Conservation (phyloP, 2,797 vertebrate genomes). For the Poeciliopsis gracilis region DNA sequence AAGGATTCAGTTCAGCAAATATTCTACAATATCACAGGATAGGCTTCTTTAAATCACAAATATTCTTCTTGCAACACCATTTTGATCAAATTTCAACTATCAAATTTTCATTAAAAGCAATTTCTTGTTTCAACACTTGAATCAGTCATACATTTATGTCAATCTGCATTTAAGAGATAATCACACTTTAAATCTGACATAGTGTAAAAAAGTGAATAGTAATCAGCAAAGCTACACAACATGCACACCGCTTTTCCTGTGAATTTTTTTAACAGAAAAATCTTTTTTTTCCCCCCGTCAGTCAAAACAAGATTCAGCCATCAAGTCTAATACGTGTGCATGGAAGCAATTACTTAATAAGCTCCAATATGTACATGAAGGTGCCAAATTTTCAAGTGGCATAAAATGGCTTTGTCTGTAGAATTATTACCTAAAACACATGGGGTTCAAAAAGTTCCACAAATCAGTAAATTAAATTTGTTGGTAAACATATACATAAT, state of each 20-base stretch:
- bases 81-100: neutral
- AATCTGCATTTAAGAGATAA: neutral
- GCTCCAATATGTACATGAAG: neutral
- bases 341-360: neutral
- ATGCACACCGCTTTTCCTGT: neutral
- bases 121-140: neutral
- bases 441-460: neutral
- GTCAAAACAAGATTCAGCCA: neutral
- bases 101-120: neutral
- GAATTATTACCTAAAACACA: neutral
- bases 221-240: neutral
- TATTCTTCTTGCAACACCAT: neutral
- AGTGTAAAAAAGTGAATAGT: neutral
- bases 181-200: neutral
- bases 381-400: neutral
- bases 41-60: neutral
- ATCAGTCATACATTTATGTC: neutral
- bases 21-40: neutral
- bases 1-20: neutral
- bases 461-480: neutral
- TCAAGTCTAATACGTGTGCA: neutral
- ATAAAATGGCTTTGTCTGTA: neutral
- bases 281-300: neutral
- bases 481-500: neutral
- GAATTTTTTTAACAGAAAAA: neutral